A percentile compares a stretch with the other conserved stretches of the same genome.
phyloP scores from a whole-genome alignment of 2,113 vertebrate genomes.

The Eulacestoma nigropectus region DNA sequence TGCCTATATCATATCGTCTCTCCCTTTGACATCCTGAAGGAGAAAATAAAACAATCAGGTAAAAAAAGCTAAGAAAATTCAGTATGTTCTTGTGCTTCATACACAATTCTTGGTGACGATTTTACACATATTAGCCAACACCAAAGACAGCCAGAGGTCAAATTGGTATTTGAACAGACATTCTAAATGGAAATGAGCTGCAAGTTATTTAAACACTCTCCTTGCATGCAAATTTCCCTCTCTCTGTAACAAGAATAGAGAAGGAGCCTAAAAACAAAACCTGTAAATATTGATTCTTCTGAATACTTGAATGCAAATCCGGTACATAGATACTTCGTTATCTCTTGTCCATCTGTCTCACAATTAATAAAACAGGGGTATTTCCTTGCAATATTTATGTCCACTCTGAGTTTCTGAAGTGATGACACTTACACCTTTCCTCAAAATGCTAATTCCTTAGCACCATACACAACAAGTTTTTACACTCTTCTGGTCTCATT shows the following conservation, averaged over 20 bases:
- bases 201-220: slow-evolving; percentile 32
- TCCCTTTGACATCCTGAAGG: background rate
- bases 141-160: slow-evolving; percentile 60
- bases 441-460: background rate
- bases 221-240: slow-evolving; percentile 32
- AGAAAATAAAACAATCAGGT: background rate
- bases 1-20: background rate
- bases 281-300: slow-evolving; percentile 42
- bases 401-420: background rate
- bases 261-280: slow-evolving; percentile 37
- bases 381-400: background rate
- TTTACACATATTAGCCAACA: slow-evolving; percentile 46
- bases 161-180: slow-evolving; percentile 68
- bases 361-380: background rate
- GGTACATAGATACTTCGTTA: background rate
- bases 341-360: background rate
- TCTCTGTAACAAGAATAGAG: slow-evolving; percentile 9
- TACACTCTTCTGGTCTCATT: background rate
- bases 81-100: background rate
- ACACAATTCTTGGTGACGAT: slow-evolving; percentile 50
- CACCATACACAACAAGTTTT: background rate
- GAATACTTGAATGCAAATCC: slow-evolving; percentile 18
- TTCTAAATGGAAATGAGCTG: slow-evolving; percentile 73
- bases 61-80: background rate
- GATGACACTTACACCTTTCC: background rate